Conservation (phyloP, 2,888 invertebrate species). For the Notocelia uddmanniana region DNA sequence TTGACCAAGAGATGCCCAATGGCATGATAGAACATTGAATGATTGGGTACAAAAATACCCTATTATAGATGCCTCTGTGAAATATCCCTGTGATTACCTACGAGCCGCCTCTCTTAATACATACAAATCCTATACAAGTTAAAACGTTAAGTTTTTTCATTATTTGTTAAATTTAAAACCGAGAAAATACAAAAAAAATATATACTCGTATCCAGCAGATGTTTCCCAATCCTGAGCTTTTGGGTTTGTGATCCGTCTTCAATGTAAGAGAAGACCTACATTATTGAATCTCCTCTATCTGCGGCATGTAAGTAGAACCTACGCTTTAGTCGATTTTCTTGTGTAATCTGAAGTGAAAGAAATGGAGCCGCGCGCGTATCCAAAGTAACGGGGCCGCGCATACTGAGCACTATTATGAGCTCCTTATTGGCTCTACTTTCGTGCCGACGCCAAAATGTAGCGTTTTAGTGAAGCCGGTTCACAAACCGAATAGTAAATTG, state of each 20-base stretch:
- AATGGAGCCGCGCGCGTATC: no score
- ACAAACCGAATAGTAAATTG: constrained; percentile 3
- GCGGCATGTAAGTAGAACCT: not conserved
- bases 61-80: constrained; percentile 20
- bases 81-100: constrained; percentile 20
- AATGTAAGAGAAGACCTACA: not conserved
- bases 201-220: not conserved
- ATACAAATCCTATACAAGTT: constrained; percentile 19
- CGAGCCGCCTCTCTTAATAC: constrained; percentile 33
- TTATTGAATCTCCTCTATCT: not conserved
- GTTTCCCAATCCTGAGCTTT: not conserved
- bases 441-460: not conserved
- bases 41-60: not conserved
- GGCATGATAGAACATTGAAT: not conserved
- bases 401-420: no score
- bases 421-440: not conserved
- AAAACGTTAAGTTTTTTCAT: constrained; percentile 20
- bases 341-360: no score
- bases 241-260: constrained; percentile 6
- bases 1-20: not conserved
- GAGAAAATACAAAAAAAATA: constrained; percentile 33
- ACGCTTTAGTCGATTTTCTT: not conserved
- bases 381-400: no score
- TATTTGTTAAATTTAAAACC: constrained; percentile 27
- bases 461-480: not conserved